These are phyloP conservation scores for Nomada flava DNA, from an alignment of 2,888 invertebrate species.

Conservation along the genomic window DNA sequence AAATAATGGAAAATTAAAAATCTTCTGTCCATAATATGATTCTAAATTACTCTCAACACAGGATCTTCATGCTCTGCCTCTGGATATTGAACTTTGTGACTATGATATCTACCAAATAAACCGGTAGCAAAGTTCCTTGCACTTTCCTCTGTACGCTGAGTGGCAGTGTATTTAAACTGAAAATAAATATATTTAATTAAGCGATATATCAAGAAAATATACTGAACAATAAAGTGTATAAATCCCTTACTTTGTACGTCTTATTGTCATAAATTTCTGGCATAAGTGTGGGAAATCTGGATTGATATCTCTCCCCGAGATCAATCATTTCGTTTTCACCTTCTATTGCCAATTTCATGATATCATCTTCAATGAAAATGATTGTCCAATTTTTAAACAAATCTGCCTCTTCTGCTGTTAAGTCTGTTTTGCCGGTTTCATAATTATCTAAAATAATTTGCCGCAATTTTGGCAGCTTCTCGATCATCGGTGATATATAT, in stretches of 20 bases:
- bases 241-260: conserved; percentile 85
- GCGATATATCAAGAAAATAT: background rate
- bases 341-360: conserved; percentile 89
- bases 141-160: conserved; percentile 91
- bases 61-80: conserved; percentile 88
- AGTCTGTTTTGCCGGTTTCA: conserved; percentile 83
- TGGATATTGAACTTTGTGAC: conserved; percentile 88
- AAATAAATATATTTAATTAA: conserved; percentile 70
- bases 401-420: conserved; percentile 84
- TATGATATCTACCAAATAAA: conserved; percentile 89
- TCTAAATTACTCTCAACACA: conserved; percentile 87
- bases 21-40: background rate
- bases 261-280: conserved; percentile 87
- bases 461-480: conserved; percentile 85
- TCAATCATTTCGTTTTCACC: conserved; percentile 91
- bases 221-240: background rate
- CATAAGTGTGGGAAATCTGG: conserved; percentile 88
- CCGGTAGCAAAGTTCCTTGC: conserved; percentile 91
- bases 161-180: conserved; percentile 91
- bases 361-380: conserved; percentile 85
- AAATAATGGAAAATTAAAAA: conserved; percentile 14
- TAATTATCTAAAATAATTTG: conserved; percentile 86
- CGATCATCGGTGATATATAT: conserved; percentile 86
- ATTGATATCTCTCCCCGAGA: conserved; percentile 90
- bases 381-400: conserved; percentile 87